Conservation (phyloP, 2,888 invertebrate genomes). For the Latrodectus elegans region DNA sequence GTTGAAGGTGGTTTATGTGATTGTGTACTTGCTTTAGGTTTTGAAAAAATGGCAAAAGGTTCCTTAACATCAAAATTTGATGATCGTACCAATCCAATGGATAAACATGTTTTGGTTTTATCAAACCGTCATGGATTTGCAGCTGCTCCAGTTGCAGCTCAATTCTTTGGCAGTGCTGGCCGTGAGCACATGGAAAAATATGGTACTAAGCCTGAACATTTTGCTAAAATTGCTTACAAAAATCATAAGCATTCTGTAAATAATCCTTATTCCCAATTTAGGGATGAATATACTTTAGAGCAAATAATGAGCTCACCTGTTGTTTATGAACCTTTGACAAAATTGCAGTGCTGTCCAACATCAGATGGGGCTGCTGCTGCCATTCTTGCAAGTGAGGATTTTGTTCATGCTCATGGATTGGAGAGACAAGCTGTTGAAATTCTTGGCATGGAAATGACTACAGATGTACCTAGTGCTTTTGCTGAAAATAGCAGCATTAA, state of each 20-base stretch:
- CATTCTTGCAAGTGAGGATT: slow-evolving; percentile 91
- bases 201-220: slow-evolving; percentile 92
- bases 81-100: slow-evolving; percentile 92
- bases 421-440: slow-evolving; percentile 94
- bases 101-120: slow-evolving; percentile 90
- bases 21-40: slow-evolving; percentile 87
- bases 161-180: slow-evolving; percentile 97
- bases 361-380: slow-evolving; percentile 98
- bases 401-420: slow-evolving; percentile 87
- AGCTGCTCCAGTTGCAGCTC: slow-evolving; percentile 90
- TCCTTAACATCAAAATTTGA: slow-evolving; percentile 85
- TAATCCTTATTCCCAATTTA: slow-evolving; percentile 97
- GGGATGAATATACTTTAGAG: slow-evolving; percentile 90
- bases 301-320: slow-evolving; percentile 88
- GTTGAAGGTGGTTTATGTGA: slow-evolving; percentile 82
- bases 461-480: slow-evolving; percentile 91
- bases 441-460: slow-evolving; percentile 96
- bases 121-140: slow-evolving; percentile 86
- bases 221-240: slow-evolving; percentile 98
- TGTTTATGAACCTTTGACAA: slow-evolving; percentile 93
- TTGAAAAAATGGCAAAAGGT: slow-evolving; percentile 98
- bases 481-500: slow-evolving; percentile 86
- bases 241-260: slow-evolving; percentile 97
- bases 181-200: slow-evolving; percentile 96
- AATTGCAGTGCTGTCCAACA: slow-evolving; percentile 97